Conservation (phyloP, 2,797 vertebrate genomes). For the Trichosurus vulpecula region DNA sequence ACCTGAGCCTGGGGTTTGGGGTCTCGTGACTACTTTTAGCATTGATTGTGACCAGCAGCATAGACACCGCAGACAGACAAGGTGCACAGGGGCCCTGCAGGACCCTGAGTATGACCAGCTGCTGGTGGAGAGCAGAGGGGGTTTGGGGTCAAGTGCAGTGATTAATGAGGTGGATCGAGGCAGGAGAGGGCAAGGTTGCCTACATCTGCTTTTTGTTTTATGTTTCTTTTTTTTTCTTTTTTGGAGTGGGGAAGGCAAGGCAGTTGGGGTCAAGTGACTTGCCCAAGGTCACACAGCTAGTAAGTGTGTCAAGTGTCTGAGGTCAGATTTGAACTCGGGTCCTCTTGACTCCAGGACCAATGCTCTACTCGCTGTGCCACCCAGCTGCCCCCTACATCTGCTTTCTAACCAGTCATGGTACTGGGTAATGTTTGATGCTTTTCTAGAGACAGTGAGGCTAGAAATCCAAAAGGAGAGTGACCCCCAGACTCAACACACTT, state of each 20-base stretch:
- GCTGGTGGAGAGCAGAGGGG: background rate
- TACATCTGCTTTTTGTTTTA: background rate
- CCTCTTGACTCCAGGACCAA: too few species aligned
- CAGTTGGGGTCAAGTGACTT: too few species aligned
- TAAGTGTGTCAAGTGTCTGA: too few species aligned
- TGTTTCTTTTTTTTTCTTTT: too few species aligned
- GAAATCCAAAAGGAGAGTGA: background rate
- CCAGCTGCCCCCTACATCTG: background rate
- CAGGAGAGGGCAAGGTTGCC: background rate
- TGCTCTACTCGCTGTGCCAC: too few species aligned
- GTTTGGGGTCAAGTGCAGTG: background rate
- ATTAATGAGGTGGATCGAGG: background rate
- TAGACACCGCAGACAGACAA: background rate
- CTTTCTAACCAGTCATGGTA: constrained; percentile 8
- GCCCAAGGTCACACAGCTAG: too few species aligned
- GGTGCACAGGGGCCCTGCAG: background rate
- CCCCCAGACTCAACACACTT: background rate
- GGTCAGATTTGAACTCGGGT: too few species aligned
- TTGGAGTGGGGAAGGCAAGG: too few species aligned
- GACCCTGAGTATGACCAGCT: background rate
- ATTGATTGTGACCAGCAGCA: background rate
- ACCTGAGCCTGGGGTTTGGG: background rate
- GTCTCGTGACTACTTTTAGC: background rate
- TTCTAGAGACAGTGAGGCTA: background rate
- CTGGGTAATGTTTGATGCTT: constrained; percentile 38